Evolutionary conservation across 2,888 invertebrate genomes (phyloP).

Genomic region (Drosophila macrospina): DNA sequence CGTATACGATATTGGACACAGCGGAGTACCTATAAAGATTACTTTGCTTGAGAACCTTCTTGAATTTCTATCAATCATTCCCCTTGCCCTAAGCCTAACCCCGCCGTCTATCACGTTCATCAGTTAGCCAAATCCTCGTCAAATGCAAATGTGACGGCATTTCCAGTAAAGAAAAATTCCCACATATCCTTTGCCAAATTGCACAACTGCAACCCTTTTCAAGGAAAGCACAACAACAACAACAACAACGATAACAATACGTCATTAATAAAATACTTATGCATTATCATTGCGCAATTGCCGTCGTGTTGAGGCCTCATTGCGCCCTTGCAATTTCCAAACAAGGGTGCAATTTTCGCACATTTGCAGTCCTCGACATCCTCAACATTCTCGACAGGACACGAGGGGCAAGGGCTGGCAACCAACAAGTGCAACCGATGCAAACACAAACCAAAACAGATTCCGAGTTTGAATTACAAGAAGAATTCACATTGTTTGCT

Average conservation of each 20-base stretch:
- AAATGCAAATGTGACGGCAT: constrained; percentile 61
- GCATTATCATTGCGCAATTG: constrained; percentile 67
- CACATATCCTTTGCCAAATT: constrained; percentile 47
- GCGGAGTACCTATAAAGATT: too few species aligned
- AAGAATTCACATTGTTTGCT: constrained; percentile 45
- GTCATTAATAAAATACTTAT: constrained; percentile 53
- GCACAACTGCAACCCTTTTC: constrained; percentile 46
- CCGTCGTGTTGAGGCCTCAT: constrained; percentile 46
- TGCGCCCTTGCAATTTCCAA: constrained; percentile 48
- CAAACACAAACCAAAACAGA: constrained; percentile 17
- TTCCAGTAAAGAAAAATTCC: constrained; percentile 46
- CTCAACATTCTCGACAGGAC: constrained; percentile 11
- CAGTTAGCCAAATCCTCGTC: constrained; percentile 1
- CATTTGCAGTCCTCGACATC: constrained; percentile 36
- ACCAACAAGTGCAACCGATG: constrained; percentile 57
- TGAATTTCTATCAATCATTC: constrained; percentile 6
- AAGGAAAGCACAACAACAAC: constrained; percentile 10
- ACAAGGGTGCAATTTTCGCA: constrained; percentile 62
- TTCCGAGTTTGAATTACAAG: constrained; percentile 17
- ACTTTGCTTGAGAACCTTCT: not conserved
- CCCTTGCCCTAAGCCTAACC: not conserved
- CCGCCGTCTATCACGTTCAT: not conserved
- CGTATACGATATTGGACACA: constrained; percentile 2
- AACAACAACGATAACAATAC: constrained; percentile 33
- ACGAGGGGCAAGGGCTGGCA: constrained; percentile 5